Evolutionary conservation across 1,140 invertebrate species (phyloP).

Genomic region (Homarus americanus): DNA sequence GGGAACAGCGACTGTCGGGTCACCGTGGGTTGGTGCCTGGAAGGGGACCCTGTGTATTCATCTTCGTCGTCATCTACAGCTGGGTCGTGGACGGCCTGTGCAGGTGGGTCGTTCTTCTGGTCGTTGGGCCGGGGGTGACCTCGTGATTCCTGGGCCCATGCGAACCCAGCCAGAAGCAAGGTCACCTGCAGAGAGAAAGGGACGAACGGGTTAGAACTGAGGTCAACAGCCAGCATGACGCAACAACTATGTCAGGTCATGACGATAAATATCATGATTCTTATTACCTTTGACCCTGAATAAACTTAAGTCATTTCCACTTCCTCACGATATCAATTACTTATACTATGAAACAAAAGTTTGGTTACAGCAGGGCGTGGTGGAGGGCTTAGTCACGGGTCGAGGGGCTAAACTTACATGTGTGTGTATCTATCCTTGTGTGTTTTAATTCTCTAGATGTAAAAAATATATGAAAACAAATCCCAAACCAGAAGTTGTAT

Average conservation of each 20-base stretch:
- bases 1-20: neutral
- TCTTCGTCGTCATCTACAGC: neutral
- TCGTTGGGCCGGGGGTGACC: neutral
- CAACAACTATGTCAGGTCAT: neutral
- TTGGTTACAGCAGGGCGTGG: too few relatives aligned
- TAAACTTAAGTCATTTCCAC: neutral
- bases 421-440: too few relatives aligned
- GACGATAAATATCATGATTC: neutral
- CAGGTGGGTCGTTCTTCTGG: neutral
- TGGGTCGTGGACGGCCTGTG: neutral
- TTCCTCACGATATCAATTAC: neutral
- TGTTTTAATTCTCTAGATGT: too few relatives aligned
- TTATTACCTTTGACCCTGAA: neutral
- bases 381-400: too few relatives aligned
- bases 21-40: neutral
- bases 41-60: neutral
- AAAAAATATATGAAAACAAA: too few relatives aligned
- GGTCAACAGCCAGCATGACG: neutral
- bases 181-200: slow-evolving; percentile 23
- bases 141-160: neutral
- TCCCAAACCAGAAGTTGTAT: too few relatives aligned
- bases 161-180: slow-evolving; percentile 21
- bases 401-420: too few relatives aligned
- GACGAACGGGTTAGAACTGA: neutral
- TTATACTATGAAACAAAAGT: too few relatives aligned